These are phyloP conservation scores for Subacronicta megacephala DNA, from an alignment of 2,888 invertebrate genomes.

Conservation along the genomic window DNA sequence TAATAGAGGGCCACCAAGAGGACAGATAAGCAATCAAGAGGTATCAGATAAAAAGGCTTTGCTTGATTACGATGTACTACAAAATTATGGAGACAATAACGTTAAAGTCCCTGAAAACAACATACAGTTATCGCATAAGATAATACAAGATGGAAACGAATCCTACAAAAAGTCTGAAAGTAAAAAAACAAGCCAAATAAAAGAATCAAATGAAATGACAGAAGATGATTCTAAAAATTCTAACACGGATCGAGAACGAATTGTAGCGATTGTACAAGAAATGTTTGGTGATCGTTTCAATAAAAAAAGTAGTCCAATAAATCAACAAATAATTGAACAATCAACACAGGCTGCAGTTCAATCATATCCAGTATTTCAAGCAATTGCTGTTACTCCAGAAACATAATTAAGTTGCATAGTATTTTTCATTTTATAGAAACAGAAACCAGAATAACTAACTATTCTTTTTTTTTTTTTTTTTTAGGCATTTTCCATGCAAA, in stretches of 20 bases:
- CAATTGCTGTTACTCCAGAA: constrained; percentile 67
- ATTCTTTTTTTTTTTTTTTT: too few species aligned
- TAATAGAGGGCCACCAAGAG: constrained; percentile 40
- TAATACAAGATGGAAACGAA: constrained; percentile 12
- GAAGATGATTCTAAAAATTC: constrained; percentile 1
- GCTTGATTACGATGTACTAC: constrained; percentile 29
- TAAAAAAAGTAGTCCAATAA: not conserved
- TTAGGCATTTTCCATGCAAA: too few species aligned
- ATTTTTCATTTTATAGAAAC: too few species aligned
- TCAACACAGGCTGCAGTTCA: constrained; percentile 10
- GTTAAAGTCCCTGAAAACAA: constrained; percentile 18
- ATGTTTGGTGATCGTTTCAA: constrained; percentile 12
- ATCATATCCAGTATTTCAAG: constrained; percentile 62
- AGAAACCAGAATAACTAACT: too few species aligned
- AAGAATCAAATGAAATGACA: not conserved
- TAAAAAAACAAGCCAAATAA: not conserved
- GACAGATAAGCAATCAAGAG: not conserved
- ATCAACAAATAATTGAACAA: constrained; percentile 5
- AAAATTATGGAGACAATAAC: constrained; percentile 32
- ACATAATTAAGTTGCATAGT: constrained; percentile 2
- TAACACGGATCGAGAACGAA: constrained; percentile 1
- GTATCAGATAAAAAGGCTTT: constrained; percentile 44
- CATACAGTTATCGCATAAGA: not conserved
- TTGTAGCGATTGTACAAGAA: constrained; percentile 18
- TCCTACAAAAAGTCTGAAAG: constrained; percentile 11